Conservation (phyloP, 2,888 invertebrate genomes). For the Tetanocera ferruginea region DNA sequence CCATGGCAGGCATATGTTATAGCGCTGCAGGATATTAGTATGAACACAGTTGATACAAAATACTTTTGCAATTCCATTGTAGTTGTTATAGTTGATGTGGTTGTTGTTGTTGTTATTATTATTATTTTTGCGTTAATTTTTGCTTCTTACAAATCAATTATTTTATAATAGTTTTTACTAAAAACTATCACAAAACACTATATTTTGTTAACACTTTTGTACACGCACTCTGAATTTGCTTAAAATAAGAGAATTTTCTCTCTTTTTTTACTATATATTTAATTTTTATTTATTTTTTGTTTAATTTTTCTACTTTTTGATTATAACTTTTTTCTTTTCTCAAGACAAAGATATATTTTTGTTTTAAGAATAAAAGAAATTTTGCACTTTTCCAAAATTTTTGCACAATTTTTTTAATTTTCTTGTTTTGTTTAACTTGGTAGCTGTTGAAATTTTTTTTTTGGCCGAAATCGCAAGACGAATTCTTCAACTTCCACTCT, state of each 20-base stretch:
- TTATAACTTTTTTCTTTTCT: conserved; percentile 56
- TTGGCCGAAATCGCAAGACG: conserved; percentile 54
- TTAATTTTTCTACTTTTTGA: conserved; percentile 24
- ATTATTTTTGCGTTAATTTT: conserved; percentile 17
- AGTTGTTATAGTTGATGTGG: conserved; percentile 44
- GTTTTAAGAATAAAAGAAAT: background rate
- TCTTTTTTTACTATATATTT: conserved; percentile 7
- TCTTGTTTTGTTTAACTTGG: background rate
- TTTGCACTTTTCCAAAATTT: conserved; percentile 26
- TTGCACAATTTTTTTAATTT: conserved; percentile 7
- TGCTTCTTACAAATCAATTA: conserved; percentile 35
- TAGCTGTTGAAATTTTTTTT: conserved; percentile 26
- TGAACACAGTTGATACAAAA: conserved; percentile 53
- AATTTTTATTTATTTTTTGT: conserved; percentile 27
- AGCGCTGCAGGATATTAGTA: conserved; percentile 59
- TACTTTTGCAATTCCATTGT: conserved; percentile 50
- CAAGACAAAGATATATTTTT: conserved; percentile 55
- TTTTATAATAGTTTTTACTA: background rate
- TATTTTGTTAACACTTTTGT: conserved; percentile 24
- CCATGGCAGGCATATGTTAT: conserved; percentile 63
- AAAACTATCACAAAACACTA: conserved; percentile 25
- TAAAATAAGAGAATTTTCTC: background rate
- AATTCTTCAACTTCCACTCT: conserved; percentile 66
- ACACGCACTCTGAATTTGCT: conserved; percentile 11
- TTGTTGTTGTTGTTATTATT: conserved; percentile 46